Base-by-base conservation (phyloP, 2,113 vertebrate species). In the Oryzias curvinotus region DNA sequence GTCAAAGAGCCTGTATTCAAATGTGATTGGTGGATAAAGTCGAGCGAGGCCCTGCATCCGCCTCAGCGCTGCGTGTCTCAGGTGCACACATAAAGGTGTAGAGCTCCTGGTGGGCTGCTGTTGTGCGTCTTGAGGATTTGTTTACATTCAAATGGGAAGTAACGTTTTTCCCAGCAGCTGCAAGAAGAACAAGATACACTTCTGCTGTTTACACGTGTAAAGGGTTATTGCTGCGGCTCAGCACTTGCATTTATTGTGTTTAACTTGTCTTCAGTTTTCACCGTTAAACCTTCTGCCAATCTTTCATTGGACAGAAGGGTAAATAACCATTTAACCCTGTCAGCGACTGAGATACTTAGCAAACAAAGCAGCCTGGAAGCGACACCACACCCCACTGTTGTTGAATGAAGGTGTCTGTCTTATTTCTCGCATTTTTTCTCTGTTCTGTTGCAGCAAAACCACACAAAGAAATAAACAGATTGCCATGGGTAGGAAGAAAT, bases 381-480 rank as follows among this genome's bases (percentile, higher is more conserved):
- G 65, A 55, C 43, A 13, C 57, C 63, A 19, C 60, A 45, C 62
- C 73, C n/a, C 14, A 50, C 61, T 26, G 49, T 46, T 51, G 51
- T 21, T 1, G 65, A 57, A 60, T 10, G 25, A 41, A 72, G 52
- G 30, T 62, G 51, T 71, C 25, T 77, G 17, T 62, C 14, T 55
- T 74, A 30, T 52, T 19, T 41, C 13, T 41, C 26, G 5, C 5
- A 25, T 26, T 67, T 14, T 55, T 36, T 18, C 16, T 13, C 53
- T 21, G n/a, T 66, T 47, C 55, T 14, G 15, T 62, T 76, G 18
- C 83, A 98, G 96, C 92, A 99, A 99, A 78, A 96, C 94, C 78
- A 94, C 95, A 72, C 97, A 99, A 90, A 96, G 96, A 88, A 98
- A 95, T 90, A 99, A 98, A 83, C 96, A 99, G 89, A 94, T 98